Base-by-base conservation (phyloP, 1,140 invertebrate species). In the Leucophenga varia region DNA sequence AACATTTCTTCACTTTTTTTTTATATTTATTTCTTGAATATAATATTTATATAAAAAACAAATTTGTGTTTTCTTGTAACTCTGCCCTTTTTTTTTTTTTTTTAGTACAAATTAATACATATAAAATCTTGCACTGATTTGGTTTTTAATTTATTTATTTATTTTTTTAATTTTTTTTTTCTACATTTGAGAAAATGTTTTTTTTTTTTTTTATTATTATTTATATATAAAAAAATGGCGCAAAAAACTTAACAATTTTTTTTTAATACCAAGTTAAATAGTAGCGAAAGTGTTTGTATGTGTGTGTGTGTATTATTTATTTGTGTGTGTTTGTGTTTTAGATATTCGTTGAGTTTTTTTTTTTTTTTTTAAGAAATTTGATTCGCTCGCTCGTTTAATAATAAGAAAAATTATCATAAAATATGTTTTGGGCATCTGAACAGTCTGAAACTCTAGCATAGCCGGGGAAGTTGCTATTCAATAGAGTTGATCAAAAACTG, bases 391-490 rank as follows among this genome's bases (percentile, higher is more conserved):
- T 32, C 3, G 3, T 32, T 4, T 3, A 4, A 32, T 8, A 14
- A 14, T 32, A 30, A 7, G 28, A 8, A 30, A 30, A 30, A 8
- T 30, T 12, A 32, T 32, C 12, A 32, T 2, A 32, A 3, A 32
- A 32, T n/a, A 3, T 4, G 3, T 32, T n/a, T 3, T 32, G 3
- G n/a, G n/a, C n/a, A n/a, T n/a, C n/a, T n/a, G 40, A 58, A 51
- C 58, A 70, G 64, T 70, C 55, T 65, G 68, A 65, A 68, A 67
- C 59, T 58, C 68, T 65, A 57, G 51, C 49, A 64, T 73, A 73
- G 70, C 70, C 70, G 70, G 70, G 70, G 70, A 73, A 73, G 70
- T 68, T 72, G 70, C 70, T 73, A 73, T 63, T 59, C 52, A 67
- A 59, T 58, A 59, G 69, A 72, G 69, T 70, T 64, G 64, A 64